Base-by-base conservation (phyloP, 2,113 vertebrate species). In the Onychorhynchus coronatus region DNA sequence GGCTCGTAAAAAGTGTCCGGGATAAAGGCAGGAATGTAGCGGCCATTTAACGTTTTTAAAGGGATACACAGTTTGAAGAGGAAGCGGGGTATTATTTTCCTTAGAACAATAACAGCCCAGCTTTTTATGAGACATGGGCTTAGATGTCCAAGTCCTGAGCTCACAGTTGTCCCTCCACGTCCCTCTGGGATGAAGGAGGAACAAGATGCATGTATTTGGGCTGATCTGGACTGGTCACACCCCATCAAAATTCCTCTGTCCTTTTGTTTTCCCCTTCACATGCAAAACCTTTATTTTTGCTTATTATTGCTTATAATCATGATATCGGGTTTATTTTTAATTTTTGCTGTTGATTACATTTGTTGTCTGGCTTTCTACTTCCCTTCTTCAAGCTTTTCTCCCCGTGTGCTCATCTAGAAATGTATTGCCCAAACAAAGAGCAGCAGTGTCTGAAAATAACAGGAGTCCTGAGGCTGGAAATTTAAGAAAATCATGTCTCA, bases 21-120 rank as follows among this genome's bases (percentile, higher is more conserved):
- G 93, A 95, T 72, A 52, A 89, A 93, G 88, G 84, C 92, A 95
- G 89, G 90, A 96, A 93, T 88, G 88, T 30, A 59, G 84, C 73
- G 94, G 90, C 70, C 67, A 42, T 83, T 91, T 20, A 21, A 15
- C 30, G 5, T 89, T 88, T 88, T 42, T 39, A 28, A 56, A 82
- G 85, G 75, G 73, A n/a, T 7, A 6, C n/a, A 37, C 8, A 15
- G 23, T 35, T 94, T 67, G 7, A 41, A 59, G 74, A 78, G 70
- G 83, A 92, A 74, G 70, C 85, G 87, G 91, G 89, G 89, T 42
- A 68, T 93, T 78, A 42, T 89, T 56, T 81, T 56, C 72, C 92
- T 41, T 4, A 44, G 16, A 67, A 71, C 82, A 86, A 11, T 31
- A 88, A 9, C 25, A 56, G 24, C 1, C 5, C 68, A 41, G 78